These are phyloP conservation scores for Zophobas atratus DNA, from an alignment of 1,140 invertebrate genomes.

Conservation along the genomic window DNA sequence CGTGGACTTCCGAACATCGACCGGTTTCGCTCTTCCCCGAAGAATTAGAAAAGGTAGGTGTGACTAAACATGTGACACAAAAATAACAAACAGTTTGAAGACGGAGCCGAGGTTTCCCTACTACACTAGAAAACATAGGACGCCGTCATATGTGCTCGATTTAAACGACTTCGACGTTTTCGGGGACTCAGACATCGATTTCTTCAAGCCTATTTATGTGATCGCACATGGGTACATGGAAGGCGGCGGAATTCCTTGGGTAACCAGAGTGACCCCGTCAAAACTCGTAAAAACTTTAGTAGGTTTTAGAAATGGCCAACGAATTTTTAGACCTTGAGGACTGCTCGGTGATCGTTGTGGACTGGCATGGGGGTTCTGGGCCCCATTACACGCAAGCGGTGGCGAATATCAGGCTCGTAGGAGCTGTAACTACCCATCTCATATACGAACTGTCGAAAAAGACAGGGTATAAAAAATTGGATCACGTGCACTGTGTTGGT, in stretches of 20 bases:
- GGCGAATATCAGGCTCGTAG: conserved; percentile 90
- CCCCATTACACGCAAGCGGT: conserved; percentile 93
- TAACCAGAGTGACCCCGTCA: conserved; percentile 63
- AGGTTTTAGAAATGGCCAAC: conserved; percentile 74
- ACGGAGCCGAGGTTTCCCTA: conserved; percentile 69
- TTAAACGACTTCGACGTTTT: conserved; percentile 77
- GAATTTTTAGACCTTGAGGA: conserved; percentile 78
- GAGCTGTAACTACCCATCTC: conserved; percentile 85
- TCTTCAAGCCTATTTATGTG: conserved; percentile 78
- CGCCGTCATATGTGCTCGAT: conserved; percentile 72
- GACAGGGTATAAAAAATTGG: conserved; percentile 68
- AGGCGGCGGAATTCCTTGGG: conserved; percentile 85
- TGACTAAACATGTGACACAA: conserved; percentile 12
- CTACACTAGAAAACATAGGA: conserved; percentile 71
- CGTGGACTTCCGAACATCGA: conserved; percentile 83
- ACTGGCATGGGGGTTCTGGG: conserved; percentile 88
- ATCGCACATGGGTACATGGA: conserved; percentile 91
- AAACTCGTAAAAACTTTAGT: conserved; percentile 49
- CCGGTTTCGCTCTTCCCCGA: conserved; percentile 86
- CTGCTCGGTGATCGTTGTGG: conserved; percentile 84
- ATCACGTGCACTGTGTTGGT: conserved; percentile 88
- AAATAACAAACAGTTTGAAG: conserved; percentile 65
- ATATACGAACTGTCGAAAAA: conserved; percentile 70
- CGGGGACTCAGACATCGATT: conserved; percentile 73
- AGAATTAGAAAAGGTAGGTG: conserved; percentile 71